Evolutionary conservation across 2,797 vertebrate genomes (phyloP).

Genomic region (Acomys russatus): DNA sequence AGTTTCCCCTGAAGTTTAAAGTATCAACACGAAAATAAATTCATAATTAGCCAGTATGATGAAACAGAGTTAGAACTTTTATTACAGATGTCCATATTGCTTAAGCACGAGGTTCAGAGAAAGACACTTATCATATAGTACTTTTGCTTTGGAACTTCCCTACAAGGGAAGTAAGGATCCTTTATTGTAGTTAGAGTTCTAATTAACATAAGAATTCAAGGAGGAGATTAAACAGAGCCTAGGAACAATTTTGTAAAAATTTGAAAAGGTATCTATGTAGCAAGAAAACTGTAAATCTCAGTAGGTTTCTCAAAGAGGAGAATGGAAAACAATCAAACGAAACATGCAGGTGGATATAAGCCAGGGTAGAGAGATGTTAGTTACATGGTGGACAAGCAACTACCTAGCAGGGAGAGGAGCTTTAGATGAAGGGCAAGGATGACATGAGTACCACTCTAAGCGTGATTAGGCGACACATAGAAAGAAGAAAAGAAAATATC

Average conservation of each 20-base stretch:
- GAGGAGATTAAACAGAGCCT: not conserved
- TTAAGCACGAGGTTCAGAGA: not conserved
- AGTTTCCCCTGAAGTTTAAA: not conserved
- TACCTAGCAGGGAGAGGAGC: no score
- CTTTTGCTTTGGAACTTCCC: not conserved
- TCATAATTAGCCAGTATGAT: not conserved
- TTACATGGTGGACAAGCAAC: not conserved
- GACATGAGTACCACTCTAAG: no score
- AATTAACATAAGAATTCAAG: not conserved
- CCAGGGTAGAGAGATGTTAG: not conserved
- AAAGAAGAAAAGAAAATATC: not conserved
- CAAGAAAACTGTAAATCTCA: not conserved
- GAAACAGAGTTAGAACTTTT: not conserved
- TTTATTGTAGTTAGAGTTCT: not conserved
- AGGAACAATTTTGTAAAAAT: not conserved
- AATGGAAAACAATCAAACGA: not conserved
- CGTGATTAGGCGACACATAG: not conserved
- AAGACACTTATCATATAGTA: not conserved
- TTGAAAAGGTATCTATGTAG: not conserved
- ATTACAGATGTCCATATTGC: not conserved
- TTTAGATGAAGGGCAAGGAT: not conserved
- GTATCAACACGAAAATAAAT: not conserved
- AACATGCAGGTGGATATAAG: not conserved
- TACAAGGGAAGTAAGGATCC: not conserved
- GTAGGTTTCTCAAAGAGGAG: not conserved